phyloP scores from a whole-genome alignment of 2,888 invertebrate species.

The Ptychoptera albimana region DNA sequence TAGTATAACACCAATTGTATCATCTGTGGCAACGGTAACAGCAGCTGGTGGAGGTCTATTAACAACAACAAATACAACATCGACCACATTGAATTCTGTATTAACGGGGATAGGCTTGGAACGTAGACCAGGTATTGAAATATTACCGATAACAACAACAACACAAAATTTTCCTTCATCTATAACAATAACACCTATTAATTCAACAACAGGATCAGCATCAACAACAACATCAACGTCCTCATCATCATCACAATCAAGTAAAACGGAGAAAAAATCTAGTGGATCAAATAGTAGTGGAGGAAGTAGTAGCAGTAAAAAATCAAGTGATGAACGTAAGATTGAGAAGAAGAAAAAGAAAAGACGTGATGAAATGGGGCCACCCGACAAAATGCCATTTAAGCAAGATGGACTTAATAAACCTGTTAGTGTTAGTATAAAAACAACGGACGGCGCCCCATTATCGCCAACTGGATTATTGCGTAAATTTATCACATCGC shows the following conservation, averaged over 20 bases:
- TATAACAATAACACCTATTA: constrained; percentile 73
- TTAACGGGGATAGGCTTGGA: constrained; percentile 43
- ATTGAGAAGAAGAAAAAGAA: constrained; percentile 62
- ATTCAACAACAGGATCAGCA: constrained; percentile 9
- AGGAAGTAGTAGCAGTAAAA: constrained; percentile 17
- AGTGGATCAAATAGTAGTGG: constrained; percentile 9
- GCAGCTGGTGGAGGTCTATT: constrained; percentile 33
- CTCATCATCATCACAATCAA: constrained; percentile 23
- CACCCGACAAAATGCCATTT: constrained; percentile 64
- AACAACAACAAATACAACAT: constrained; percentile 39
- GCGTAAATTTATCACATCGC: constrained; percentile 54
- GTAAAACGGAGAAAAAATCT: constrained; percentile 16
- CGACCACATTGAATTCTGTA: constrained; percentile 38
- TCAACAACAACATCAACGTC: constrained; percentile 20
- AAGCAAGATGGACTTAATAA: constrained; percentile 56
- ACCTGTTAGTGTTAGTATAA: constrained; percentile 57
- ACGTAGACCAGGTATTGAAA: constrained; percentile 64
- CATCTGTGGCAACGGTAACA: constrained; percentile 22
- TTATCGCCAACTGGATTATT: constrained; percentile 49
- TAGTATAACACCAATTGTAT: constrained; percentile 5
- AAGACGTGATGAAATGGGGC: constrained; percentile 62
- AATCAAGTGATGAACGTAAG: constrained; percentile 29
- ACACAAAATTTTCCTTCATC: constrained; percentile 52
- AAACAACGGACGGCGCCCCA: constrained; percentile 42
- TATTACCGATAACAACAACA: constrained; percentile 58